These are phyloP conservation scores for Pissodes strobi DNA, from an alignment of 1,140 invertebrate genomes.

Conservation along the genomic window DNA sequence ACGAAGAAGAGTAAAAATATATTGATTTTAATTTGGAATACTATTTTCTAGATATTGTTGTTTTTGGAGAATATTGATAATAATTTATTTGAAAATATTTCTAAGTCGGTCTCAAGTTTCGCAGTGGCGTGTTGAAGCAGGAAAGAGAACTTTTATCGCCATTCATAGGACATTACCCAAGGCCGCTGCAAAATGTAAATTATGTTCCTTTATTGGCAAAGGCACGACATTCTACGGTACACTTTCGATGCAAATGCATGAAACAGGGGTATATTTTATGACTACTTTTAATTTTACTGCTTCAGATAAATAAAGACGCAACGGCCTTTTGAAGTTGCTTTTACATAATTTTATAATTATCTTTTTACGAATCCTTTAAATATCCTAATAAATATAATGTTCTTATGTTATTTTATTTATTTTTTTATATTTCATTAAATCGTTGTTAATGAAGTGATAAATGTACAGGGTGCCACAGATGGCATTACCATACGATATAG, in stretches of 20 bases:
- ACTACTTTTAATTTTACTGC: conserved; percentile 41
- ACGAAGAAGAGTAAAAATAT: no score
- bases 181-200: conserved; percentile 51
- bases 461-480: no score
- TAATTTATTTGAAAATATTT: conserved; percentile 13
- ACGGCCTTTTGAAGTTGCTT: conserved; percentile 5
- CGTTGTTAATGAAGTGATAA: no score
- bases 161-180: conserved; percentile 54
- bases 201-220: conserved; percentile 50
- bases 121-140: conserved; percentile 42
- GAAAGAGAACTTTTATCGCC: conserved; percentile 48
- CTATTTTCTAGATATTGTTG: no score
- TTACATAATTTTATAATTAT: background rate
- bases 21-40: no score
- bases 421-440: no score
- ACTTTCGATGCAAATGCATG: conserved; percentile 43
- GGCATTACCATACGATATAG: no score
- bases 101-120: conserved; percentile 2
- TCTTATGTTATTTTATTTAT: no score
- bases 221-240: conserved; percentile 40
- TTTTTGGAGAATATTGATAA: no score
- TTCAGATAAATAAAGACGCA: conserved; percentile 24
- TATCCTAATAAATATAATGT: no score
- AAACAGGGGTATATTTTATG: conserved; percentile 45
- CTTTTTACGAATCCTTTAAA: conserved; percentile 4